A percentile compares a stretch with the other conserved stretches of the same genome.
phyloP scores from a whole-genome alignment of 2,797 vertebrate genomes.

The Geotrypetes seraphini region DNA sequence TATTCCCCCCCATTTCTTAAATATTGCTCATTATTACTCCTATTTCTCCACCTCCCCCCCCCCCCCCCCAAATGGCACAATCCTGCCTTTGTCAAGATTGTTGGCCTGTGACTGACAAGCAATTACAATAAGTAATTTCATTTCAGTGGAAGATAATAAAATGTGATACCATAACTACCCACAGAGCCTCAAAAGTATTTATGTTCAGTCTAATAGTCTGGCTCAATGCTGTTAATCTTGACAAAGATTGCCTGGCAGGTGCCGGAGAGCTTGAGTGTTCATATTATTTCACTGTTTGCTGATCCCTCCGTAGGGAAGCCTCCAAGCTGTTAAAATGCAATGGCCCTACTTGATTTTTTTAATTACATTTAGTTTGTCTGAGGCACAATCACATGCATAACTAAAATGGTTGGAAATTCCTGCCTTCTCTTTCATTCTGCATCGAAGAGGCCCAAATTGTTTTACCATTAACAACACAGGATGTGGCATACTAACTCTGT shows the following conservation, averaged over 20 bases:
- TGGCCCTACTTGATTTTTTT: conserved; percentile 45
- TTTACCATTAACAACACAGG: conserved; percentile 1
- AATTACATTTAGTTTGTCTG: conserved; percentile 61
- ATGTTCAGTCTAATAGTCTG: conserved; percentile 58
- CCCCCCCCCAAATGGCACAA: conserved; percentile 1
- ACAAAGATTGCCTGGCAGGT: conserved; percentile 51
- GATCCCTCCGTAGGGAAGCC: conserved; percentile 51
- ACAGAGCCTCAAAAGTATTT: conserved; percentile 56
- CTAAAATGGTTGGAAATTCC: conserved; percentile 33
- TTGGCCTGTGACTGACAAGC: conserved; percentile 60
- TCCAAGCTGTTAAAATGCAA: conserved; percentile 53
- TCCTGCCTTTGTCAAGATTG: conserved; percentile 44
- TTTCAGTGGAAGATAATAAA: conserved; percentile 59
- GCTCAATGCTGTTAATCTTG: conserved; percentile 55
- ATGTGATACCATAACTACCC: conserved; percentile 55
- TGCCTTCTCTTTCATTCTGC: neutral
- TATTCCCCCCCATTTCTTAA: neutral
- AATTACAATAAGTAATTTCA: conserved; percentile 66
- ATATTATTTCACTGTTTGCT: conserved; percentile 46
- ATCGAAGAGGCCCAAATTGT: conserved; percentile 16
- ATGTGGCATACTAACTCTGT: neutral
- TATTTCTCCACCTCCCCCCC: neutral
- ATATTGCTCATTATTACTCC: rapidly evolving
- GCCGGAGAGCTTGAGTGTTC: conserved; percentile 45
- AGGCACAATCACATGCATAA: conserved; percentile 43